Evolutionary conservation across 2,113 vertebrate genomes (phyloP).

Genomic region (Bambusicola thoracicus): DNA sequence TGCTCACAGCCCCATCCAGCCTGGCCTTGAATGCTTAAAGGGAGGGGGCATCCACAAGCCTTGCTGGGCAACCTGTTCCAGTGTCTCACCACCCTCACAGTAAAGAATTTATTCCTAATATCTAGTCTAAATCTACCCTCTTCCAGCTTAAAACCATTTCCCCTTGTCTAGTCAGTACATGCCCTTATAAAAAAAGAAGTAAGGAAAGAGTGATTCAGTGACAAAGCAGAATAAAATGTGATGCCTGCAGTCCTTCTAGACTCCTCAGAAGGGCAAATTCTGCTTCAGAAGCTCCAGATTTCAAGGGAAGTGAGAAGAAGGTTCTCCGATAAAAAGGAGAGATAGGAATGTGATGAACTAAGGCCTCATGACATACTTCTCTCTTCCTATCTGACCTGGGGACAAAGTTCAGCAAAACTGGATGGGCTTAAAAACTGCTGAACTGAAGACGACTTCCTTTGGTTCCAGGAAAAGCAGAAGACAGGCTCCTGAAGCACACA

Average conservation of each 20-base stretch:
- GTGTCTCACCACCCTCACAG: too few species aligned
- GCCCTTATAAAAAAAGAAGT: neutral
- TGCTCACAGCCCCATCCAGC: too few species aligned
- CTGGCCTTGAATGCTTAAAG: too few species aligned
- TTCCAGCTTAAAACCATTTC: too few species aligned
- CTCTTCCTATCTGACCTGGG: neutral
- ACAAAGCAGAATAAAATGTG: neutral
- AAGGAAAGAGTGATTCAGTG: neutral
- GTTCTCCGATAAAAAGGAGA: neutral
- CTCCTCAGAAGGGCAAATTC: neutral
- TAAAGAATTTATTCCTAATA: too few species aligned
- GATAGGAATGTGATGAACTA: neutral
- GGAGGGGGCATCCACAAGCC: too few species aligned
- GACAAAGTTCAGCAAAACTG: neutral
- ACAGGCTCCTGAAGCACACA: neutral
- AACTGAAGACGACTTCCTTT: neutral
- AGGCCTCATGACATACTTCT: neutral
- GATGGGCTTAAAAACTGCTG: neutral
- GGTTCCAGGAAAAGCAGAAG: neutral
- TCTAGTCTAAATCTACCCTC: too few species aligned
- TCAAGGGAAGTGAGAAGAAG: neutral
- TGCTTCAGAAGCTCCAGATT: neutral
- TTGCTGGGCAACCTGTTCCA: too few species aligned
- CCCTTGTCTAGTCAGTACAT: too few species aligned
- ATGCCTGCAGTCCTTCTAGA: neutral